Base-by-base conservation (phyloP, 2,797 vertebrate species). In the Myotis vivesi region DNA sequence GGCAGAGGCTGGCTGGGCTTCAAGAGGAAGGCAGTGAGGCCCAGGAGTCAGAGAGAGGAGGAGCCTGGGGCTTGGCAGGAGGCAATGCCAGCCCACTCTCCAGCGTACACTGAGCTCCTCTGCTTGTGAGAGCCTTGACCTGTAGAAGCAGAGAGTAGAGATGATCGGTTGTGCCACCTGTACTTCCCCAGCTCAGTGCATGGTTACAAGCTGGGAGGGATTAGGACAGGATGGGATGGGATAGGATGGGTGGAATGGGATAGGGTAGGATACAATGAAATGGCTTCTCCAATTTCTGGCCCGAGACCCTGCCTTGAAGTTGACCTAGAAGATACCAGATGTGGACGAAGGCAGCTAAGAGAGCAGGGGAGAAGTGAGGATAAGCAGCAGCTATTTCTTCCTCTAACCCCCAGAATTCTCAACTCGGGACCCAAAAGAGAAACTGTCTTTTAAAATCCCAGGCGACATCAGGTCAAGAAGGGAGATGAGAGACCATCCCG, bases 1-100 rank as follows among this genome's bases (percentile, higher is more conserved):
- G 49, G 46, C 85, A 92, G 68, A 92, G 64, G 55, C 75, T 95
- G 94, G 93, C 82, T 22, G 17, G 53, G 28, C 55, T 55, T 72
- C 86, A 64, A 22, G 66, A 77, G 68, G 86, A 51, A 64, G 81
- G 75, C 62, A 28, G 76, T 23, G 66, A 89, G 92, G 44, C 62
- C n/a, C 76, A 59, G 11, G 12, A 87, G 19, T 22, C 23, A 51
- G 38, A 44, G 83, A 64, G 38, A 12, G 66, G 72, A 68, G 38
- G 57, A 25, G 33, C 6, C 41, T 25, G 46, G 41, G 15, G 28
- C 49, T 57, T n/a, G 49, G 84, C 51, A 5, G 11, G 6, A 0
- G 8, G 5, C 41, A 33, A 15, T 19, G 68, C 28, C 89, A 68
- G 28, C 15, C 51, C 17, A 4, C 30, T 62, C 12, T 36, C 80